Evolutionary conservation across 2,797 vertebrate species (phyloP).

Genomic region (Sciurus vulgaris): DNA sequence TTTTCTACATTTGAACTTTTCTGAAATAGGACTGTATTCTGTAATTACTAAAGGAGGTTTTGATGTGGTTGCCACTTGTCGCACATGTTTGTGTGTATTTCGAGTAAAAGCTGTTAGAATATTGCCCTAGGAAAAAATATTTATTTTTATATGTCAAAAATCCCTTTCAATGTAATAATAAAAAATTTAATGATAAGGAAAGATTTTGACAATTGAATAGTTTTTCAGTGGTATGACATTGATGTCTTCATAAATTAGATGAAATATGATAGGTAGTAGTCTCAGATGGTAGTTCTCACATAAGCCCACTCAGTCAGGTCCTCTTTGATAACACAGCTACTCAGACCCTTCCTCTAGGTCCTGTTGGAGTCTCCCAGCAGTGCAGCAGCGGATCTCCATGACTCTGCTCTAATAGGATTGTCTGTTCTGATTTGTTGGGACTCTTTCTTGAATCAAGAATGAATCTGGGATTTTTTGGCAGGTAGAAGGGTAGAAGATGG

Average conservation of each 20-base stretch:
- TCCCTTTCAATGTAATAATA: neutral
- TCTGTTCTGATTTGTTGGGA: neutral
- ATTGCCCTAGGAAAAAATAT: neutral
- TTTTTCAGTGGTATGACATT: neutral
- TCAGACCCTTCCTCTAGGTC: neutral
- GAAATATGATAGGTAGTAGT: neutral
- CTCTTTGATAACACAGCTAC: neutral
- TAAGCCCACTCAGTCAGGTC: neutral
- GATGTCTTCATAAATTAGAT: neutral
- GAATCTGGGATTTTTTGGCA: neutral
- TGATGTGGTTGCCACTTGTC: neutral
- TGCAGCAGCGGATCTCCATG: neutral
- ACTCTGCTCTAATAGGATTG: neutral
- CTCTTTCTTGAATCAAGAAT: neutral
- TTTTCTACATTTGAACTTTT: neutral
- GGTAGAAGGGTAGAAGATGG: no score
- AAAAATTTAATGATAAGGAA: constrained; percentile 11
- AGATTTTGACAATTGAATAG: neutral
- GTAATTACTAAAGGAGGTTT: neutral
- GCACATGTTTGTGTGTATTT: neutral
- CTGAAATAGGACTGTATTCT: neutral
- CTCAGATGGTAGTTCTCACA: neutral
- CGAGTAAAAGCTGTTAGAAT: constrained; percentile 16
- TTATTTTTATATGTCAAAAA: neutral
- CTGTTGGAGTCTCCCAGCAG: neutral